Conservation (phyloP, 2,888 invertebrate genomes). For the Plebejus argus region DNA sequence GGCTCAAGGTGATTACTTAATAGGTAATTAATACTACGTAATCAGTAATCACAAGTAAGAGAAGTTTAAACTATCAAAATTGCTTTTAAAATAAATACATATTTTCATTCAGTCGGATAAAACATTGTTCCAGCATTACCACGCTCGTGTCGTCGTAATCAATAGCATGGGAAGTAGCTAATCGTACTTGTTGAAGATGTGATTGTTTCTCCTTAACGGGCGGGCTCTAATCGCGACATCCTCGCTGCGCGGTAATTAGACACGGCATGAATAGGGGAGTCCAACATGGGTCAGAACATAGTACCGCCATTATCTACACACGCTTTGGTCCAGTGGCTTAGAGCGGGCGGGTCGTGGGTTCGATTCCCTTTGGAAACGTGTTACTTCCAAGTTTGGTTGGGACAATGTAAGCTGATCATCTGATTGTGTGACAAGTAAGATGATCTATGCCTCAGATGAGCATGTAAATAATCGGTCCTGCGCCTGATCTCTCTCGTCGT, state of each 20-base stretch:
- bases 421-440: too few species aligned
- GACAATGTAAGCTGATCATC: too few species aligned
- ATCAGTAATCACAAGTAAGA: too few species aligned
- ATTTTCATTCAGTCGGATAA: not conserved
- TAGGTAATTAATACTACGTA: too few species aligned
- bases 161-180: constrained; percentile 50
- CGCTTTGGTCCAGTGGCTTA: too few species aligned
- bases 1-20: too few species aligned
- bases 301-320: not conserved
- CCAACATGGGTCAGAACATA: constrained; percentile 57
- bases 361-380: too few species aligned
- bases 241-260: constrained; percentile 72
- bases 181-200: constrained; percentile 71
- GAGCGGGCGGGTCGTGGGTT: too few species aligned
- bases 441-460: too few species aligned
- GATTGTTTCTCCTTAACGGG: constrained; percentile 78
- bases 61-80: not conserved
- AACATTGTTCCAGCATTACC: constrained; percentile 10
- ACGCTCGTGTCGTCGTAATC: constrained; percentile 32
- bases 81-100: not conserved
- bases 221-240: constrained; percentile 73
- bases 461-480: too few species aligned
- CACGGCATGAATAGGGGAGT: constrained; percentile 61
- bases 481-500: too few species aligned
- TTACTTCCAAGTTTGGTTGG: too few species aligned